Percentiles rank a stretch among this genome's conserved stretches.
Evolutionary conservation across 1,140 invertebrate genomes (phyloP).

Genomic region (Paraescarpia echinospica): DNA sequence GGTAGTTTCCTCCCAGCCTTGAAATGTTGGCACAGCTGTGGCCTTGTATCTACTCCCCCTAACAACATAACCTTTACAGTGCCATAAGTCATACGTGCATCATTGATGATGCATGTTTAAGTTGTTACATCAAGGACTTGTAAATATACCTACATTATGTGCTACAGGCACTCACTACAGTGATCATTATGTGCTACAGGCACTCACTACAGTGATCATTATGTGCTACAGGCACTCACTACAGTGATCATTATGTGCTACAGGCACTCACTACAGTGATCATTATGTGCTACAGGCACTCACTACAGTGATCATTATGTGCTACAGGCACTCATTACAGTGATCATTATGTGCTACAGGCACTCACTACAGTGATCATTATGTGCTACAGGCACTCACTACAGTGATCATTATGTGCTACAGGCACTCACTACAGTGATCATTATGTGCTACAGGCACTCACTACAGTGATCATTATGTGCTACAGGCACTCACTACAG

Average conservation of each 20-base stretch:
- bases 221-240: background rate
- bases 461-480: too few species aligned
- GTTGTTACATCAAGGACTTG: background rate
- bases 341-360: background rate
- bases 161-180: background rate
- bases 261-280: too few species aligned
- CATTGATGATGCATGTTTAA: background rate
- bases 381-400: background rate
- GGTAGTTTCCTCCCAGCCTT: background rate
- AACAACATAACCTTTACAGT: background rate
- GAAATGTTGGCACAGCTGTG: background rate
- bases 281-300: background rate
- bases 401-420: background rate
- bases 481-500: too few species aligned
- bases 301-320: too few species aligned
- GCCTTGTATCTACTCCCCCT: background rate
- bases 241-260: background rate
- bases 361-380: too few species aligned
- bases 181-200: background rate
- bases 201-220: too few species aligned
- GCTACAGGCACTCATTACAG: background rate
- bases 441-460: background rate
- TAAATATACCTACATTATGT: background rate
- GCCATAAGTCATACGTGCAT: background rate
- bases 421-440: too few species aligned